These are phyloP conservation scores for Ariopsis seemanni DNA, from an alignment of 2,113 vertebrate species.

Conservation along the genomic window DNA sequence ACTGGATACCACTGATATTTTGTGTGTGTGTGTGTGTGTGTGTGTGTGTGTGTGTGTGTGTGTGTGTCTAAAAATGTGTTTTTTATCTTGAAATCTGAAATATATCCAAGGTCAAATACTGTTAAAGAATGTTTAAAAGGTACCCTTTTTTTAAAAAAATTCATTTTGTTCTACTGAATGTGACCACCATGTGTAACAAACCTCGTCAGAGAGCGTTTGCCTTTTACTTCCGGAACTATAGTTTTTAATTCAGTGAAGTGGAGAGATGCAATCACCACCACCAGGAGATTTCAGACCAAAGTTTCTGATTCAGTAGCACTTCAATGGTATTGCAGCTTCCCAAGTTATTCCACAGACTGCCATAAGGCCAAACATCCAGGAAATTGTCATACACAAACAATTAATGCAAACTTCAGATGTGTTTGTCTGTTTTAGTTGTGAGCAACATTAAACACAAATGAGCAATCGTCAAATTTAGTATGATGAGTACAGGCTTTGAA, in stretches of 20 bases:
- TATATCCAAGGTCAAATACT: neutral
- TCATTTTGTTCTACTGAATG: no score
- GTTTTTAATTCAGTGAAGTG: neutral
- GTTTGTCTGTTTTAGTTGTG: constrained; percentile 34
- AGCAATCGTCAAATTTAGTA: constrained; percentile 11
- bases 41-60: no score
- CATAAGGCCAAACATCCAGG: neutral
- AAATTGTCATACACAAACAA: constrained; percentile 4
- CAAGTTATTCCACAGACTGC: neutral
- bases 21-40: no score
- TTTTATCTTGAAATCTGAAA: neutral
- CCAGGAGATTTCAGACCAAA: neutral
- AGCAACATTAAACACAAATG: constrained; percentile 41
- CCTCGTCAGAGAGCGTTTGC: neutral
- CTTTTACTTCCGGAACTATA: neutral
- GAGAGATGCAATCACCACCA: neutral
- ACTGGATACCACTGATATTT: neutral
- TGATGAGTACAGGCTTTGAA: constrained; percentile 21
- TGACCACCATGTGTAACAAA: neutral
- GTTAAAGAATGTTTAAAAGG: neutral
- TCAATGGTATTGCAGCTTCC: neutral
- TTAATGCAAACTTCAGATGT: neutral
- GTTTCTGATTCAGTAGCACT: neutral
- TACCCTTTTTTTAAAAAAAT: neutral
- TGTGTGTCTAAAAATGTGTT: neutral